Evolutionary conservation across 1,140 invertebrate genomes (phyloP).

Genomic region (Eupeodes corollae): DNA sequence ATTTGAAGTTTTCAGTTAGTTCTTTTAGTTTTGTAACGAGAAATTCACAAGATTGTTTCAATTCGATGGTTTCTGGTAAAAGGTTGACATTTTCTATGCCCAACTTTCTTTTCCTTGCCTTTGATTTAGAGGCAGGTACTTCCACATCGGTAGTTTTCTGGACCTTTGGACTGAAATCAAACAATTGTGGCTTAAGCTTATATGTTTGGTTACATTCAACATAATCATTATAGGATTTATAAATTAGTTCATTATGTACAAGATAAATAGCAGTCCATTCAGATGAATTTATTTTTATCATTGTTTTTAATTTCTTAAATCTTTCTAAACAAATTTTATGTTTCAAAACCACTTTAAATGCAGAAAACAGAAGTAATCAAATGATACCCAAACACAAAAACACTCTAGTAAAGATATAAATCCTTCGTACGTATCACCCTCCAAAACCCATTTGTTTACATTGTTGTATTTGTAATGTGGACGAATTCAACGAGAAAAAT

Average conservation of each 20-base stretch:
- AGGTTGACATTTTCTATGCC: not conserved
- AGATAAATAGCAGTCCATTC: conserved; percentile 13
- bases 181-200: conserved; percentile 12
- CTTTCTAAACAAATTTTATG: no score
- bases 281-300: conserved; percentile 13
- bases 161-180: conserved; percentile 15
- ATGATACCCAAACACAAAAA: no score
- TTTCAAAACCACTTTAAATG: no score
- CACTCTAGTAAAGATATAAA: no score
- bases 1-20: not conserved
- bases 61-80: not conserved
- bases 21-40: not conserved
- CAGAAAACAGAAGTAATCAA: no score
- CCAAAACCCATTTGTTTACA: no score
- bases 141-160: not conserved
- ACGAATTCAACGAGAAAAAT: no score
- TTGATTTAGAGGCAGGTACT: not conserved
- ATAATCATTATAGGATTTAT: conserved; percentile 12
- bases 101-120: not conserved
- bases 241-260: conserved; percentile 22
- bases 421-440: no score
- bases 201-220: not conserved
- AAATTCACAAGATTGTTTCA: not conserved
- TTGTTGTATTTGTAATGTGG: no score
- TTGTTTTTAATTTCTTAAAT: not conserved